Base-by-base conservation (phyloP, 2,888 invertebrate species). In the Scaptomyza cyrtandrae region DNA sequence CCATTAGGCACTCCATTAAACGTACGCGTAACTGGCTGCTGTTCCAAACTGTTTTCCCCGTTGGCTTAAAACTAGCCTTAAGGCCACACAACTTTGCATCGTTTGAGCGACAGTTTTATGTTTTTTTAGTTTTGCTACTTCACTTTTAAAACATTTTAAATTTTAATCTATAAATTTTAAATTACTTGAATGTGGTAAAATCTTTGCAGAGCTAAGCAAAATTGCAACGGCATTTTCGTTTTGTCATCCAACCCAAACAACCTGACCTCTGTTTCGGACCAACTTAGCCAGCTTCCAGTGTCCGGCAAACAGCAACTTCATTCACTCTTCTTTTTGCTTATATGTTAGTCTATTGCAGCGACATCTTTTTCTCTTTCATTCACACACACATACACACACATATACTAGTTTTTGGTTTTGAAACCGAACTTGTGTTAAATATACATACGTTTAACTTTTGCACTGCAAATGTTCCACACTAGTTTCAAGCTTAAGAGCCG, bases 131-230 rank as follows among this genome's bases (percentile, higher is more conserved):
- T 39, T 14, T 39, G 2, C 14, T 41, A 14, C 39, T 35, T 24
- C 71, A 53, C 48, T 69, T 63, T 73, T 50, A 56, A 45, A 66
- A 69, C 65, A 73, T 73, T 76, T 70, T 35, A 63, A 73, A 73
- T 77, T 70, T 73, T 73, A 76, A 77, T 73, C 65, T 73, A 77
- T 77, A 77, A 76, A 77, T 77, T 73, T 76, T 45, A 66, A 73
- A 76, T 73, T 70, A 73, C 73, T 70, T 73, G 57, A 69, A 70
- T 76, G 73, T 70, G 70, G 74, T 70, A 44, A 71, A 77, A 73
- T 66, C 73, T 77, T 73, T 69, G 76, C 62, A 48, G 58, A 48
- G 59, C 62, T 46, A 62, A 27, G 54, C 49, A 50, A 60, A 72
- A 62, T 72, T 72, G n/a, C 69, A 76, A 69, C 46, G 56, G 50